Evolutionary conservation across 1,140 invertebrate genomes (phyloP), one percentile per base, ranked within the genome.

Genomic region (Popillia japonica): DNA sequence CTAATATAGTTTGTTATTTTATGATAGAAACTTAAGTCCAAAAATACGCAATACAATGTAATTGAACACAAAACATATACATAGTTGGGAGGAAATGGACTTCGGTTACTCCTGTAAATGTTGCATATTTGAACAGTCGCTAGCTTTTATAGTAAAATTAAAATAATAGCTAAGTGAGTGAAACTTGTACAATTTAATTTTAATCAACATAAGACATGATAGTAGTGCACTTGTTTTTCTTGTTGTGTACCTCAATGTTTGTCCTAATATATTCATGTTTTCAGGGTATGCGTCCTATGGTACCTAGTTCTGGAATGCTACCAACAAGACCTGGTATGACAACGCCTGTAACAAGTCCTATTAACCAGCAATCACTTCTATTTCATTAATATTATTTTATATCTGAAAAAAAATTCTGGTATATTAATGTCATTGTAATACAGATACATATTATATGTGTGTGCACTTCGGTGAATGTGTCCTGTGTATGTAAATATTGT

Each of bases 211-310:
- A 34, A 34, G 1, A 34, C 2, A 4, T 34, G 27, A 4, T 34
- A 34, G 4, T 34, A 34, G 27, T n/a, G n/a, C 27, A 34, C 27
- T 4, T 34, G n/a, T 34, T 42, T 59, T 64, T 42, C 9, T 27
- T 77, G 10, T 23, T 55, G 11, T 59, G 7, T 59, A 22, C 27
- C 23, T 14, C 9, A 11, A 9, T 27, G 48, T 40, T 14, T 64
- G 11, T 77, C 22, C 11, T n/a, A 41, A 17, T 55, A 17, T 17
- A 17, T 17, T 77, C 40, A 74, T 17, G 11, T 17, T 78, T 80
- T 40, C 34, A 86, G 85, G 83, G 81, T 11, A 83, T 86, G 78
- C 82, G 84, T 79, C 84, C 84, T 20, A 83, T 86, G 76, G 79
- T 82, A 14, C 61, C 80, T 10, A 83, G 80, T 78, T 74, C 80